A percentile compares a stretch with the other conserved stretches of the same genome.
phyloP scores from a whole-genome alignment of 37 sponge, comb jelly and placozoan genomes.

The Oopsacas minuta region DNA sequence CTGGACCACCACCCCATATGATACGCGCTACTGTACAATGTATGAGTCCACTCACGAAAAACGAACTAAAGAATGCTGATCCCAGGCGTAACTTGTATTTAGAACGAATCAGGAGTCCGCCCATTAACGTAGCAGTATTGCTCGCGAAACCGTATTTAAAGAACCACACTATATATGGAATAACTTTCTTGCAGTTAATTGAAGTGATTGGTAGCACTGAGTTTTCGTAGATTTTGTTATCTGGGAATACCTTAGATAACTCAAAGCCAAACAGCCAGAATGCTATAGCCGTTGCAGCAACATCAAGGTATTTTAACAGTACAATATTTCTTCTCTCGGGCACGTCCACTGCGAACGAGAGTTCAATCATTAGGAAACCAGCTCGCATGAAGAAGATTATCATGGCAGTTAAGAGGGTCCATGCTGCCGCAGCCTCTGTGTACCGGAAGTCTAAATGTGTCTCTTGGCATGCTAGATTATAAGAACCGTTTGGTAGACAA shows the following conservation, averaged over 20 bases:
- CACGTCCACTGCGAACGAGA: conserved; percentile 43
- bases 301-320: conserved; percentile 42
- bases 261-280: conserved; percentile 25
- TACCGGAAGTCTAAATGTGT: conserved; percentile 23
- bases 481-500: too few species aligned
- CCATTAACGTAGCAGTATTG: conserved; percentile 79
- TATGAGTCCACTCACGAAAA: conserved; percentile 60
- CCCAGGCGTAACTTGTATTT: conserved; percentile 53
- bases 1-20: conserved; percentile 23
- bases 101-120: conserved; percentile 58
- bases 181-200: not conserved
- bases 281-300: conserved; percentile 34
- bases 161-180: not conserved
- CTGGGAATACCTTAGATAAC: not conserved
- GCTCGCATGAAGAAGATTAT: conserved; percentile 94
- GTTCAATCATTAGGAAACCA: conserved; percentile 73
- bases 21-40: conserved; percentile 25
- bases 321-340: conserved; percentile 56
- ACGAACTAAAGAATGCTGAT: conserved; percentile 69
- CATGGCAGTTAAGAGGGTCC: conserved; percentile 64
- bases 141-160: conserved; percentile 80
- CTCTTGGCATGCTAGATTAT: not conserved
- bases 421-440: conserved; percentile 54
- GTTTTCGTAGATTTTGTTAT: not conserved
- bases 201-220: not conserved